Base-by-base conservation (phyloP, 2,113 vertebrate species). In the Heliornis fulica region DNA sequence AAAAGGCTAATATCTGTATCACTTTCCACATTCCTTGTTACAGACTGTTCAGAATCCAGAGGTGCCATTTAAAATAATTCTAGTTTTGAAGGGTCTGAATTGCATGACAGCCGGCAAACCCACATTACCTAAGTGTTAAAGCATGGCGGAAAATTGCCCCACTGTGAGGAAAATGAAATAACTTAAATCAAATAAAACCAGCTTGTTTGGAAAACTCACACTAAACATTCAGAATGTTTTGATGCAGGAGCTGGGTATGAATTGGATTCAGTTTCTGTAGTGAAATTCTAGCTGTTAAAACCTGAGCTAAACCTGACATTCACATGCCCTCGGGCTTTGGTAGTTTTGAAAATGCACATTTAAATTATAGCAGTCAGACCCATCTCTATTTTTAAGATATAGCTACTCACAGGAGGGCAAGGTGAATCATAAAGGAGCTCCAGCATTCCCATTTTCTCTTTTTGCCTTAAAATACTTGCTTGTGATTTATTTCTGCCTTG, bases 401-500 rank as follows among this genome's bases (percentile, higher is more conserved):
- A 89, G 43, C 56, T 91, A 54, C 40, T 71, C 76, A 75, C 34
- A 75, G 60, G 28, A 75, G 72, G 26, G 40, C 82, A 84, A 74
- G 19, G n/a, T 84, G 81, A 91, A 60, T 94, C 76, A 68, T 60
- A 81, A 92, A 87, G 78, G n/a, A 88, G 32, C 9, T 83, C 50
- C 46, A 83, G 36, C 28, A 36, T 71, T 75, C 38, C 22, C 41
- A 13, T 50, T 91, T 89, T 75, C 5, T 22, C 25, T 50, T 78
- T 76, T 50, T 60, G 0, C 15, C 29, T 70, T 76, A 46, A 83
- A 81, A 23, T 87, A 89, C 31, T 87, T 83, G 4, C 32, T 81
- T 60, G 34, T 79, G 56, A 40, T 78, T 89, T 94, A 87, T 78
- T 94, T 95, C 61, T 96, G 36, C 50, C 77, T 91, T 48, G 28